A percentile compares a stretch with the other conserved stretches of the same genome.
phyloP scores from a whole-genome alignment of 2,888 invertebrate genomes.

The Auanema freiburgensis region DNA sequence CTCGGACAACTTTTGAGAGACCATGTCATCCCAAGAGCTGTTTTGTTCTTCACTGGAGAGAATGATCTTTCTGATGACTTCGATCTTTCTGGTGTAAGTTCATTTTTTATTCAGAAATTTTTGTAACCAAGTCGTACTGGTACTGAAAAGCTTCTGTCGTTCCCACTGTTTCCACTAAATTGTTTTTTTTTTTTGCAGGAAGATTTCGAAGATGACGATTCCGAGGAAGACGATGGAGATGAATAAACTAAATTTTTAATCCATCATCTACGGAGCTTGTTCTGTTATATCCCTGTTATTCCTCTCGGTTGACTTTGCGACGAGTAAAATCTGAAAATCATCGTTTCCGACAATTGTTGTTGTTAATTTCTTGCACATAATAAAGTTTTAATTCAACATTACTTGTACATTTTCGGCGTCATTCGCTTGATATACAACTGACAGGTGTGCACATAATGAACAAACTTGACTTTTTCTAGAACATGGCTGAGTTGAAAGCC shows the following conservation, averaged over 20 bases:
- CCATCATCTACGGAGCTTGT: constrained; percentile 3
- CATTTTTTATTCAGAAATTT: constrained; percentile 3
- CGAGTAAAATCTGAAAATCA: too few relatives aligned
- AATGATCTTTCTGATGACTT: constrained; percentile 41
- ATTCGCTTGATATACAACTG: background rate
- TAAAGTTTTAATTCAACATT: too few relatives aligned
- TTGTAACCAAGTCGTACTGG: too few relatives aligned
- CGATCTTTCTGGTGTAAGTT: constrained; percentile 11
- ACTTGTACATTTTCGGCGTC: constrained; percentile 3
- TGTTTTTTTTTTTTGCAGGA: constrained; percentile 25
- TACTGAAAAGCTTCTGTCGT: too few relatives aligned
- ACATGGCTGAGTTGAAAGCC: too few relatives aligned
- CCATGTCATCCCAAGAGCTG: constrained; percentile 92
- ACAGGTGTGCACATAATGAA: too few relatives aligned
- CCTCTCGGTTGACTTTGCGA: background rate
- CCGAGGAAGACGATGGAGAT: constrained; percentile 33
- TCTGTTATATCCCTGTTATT: constrained; percentile 4
- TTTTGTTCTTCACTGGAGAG: constrained; percentile 88
- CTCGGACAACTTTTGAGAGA: constrained; percentile 97
- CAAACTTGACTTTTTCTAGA: too few relatives aligned
- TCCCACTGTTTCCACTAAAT: constrained; percentile 2
- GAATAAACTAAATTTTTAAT: constrained; percentile 19
- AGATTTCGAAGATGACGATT: constrained; percentile 34
- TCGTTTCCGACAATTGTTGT: too few relatives aligned
- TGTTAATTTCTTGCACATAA: too few relatives aligned